phyloP scores from a whole-genome alignment of 2,888 invertebrate genomes.

The Himalopsyche tibetana region DNA sequence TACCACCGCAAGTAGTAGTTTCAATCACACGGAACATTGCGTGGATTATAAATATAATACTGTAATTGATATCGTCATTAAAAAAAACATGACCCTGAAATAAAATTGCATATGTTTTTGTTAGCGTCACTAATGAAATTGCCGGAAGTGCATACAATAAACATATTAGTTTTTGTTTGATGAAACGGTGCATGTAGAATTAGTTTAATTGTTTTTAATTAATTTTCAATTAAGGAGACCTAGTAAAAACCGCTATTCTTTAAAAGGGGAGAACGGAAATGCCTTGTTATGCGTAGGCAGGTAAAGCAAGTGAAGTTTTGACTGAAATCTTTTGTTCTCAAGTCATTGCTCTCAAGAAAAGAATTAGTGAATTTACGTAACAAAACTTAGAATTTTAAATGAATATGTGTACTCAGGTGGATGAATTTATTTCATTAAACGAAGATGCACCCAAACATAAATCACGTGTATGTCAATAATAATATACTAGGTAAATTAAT shows the following conservation, averaged over 20 bases:
- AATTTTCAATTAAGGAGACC: neutral
- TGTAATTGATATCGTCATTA: neutral
- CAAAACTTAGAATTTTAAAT: no score
- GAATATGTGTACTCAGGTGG: no score
- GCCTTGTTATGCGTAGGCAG: neutral
- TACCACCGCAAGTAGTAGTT: no score
- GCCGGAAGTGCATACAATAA: neutral
- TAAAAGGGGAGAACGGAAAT: constrained; percentile 21
- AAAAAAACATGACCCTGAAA: neutral
- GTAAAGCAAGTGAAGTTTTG: neutral
- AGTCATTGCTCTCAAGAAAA: neutral
- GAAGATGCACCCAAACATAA: no score
- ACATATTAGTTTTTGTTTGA: neutral
- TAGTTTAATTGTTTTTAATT: neutral
- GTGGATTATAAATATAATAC: no score
- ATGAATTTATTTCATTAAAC: no score
- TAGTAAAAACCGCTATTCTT: neutral
- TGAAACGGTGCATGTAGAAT: constrained; percentile 18
- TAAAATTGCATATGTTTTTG: neutral
- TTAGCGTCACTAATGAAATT: neutral
- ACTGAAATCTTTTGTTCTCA: neutral
- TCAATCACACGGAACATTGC: no score
- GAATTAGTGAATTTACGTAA: no score
- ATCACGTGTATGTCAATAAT: no score
- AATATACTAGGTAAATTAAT: no score